These are phyloP conservation scores for Brachionus koreanus DNA, from an alignment of 1,140 invertebrate genomes.

Conservation along the genomic window DNA sequence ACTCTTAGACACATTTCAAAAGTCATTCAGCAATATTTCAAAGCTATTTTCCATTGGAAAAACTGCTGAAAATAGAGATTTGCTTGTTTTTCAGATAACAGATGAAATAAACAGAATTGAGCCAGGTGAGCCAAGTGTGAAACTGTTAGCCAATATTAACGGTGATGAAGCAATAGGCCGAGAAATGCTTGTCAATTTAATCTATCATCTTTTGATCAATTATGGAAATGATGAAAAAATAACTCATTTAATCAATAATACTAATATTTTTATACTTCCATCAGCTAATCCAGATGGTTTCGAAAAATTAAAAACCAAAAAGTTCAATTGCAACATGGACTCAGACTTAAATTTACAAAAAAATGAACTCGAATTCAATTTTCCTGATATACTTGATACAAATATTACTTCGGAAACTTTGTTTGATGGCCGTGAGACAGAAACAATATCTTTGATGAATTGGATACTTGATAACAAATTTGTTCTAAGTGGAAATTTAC, in stretches of 20 bases:
- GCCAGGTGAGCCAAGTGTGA: slow-evolving; percentile 68
- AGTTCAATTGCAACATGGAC: neutral
- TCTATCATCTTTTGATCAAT: slow-evolving; percentile 59
- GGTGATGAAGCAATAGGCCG: slow-evolving; percentile 82
- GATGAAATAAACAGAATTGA: slow-evolving; percentile 70
- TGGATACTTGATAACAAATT: slow-evolving; percentile 86
- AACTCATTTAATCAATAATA: slow-evolving; percentile 58
- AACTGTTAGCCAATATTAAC: slow-evolving; percentile 86
- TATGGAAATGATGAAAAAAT: neutral
- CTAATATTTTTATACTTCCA: slow-evolving; percentile 78
- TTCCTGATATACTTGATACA: slow-evolving; percentile 69
- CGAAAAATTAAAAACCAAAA: neutral
- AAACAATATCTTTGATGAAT: slow-evolving; percentile 82
- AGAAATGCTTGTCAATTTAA: slow-evolving; percentile 74
- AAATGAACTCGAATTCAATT: slow-evolving; percentile 91
- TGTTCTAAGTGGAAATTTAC: slow-evolving; percentile 90
- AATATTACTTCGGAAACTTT: slow-evolving; percentile 63
- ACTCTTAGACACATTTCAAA: slow-evolving; percentile 10
- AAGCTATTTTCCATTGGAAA: slow-evolving; percentile 78
- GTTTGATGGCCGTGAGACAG: slow-evolving; percentile 75
- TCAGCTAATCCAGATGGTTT: slow-evolving; percentile 76
- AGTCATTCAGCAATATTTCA: slow-evolving; percentile 73
- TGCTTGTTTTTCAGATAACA: slow-evolving; percentile 52
- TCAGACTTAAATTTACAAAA: slow-evolving; percentile 71
- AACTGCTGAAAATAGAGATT: slow-evolving; percentile 65